phyloP scores from a whole-genome alignment of 2,113 vertebrate species.

The Oncorhynchus masou region DNA sequence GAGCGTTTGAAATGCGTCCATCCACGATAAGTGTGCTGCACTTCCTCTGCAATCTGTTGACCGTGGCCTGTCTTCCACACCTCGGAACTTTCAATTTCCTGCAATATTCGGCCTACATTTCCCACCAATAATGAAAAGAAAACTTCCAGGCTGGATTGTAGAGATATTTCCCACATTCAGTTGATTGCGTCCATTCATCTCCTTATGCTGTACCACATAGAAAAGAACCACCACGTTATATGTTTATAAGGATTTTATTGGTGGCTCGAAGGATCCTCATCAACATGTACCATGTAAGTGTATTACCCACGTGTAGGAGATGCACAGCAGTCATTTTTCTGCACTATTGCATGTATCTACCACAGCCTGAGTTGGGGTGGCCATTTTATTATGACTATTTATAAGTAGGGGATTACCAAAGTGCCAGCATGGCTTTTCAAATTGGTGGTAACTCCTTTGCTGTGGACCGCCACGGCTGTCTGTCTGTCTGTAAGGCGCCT shows the following conservation, averaged over 20 bases:
- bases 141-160: constrained; percentile 12
- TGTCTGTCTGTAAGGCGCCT: not conserved
- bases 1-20: constrained; percentile 39
- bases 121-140: constrained; percentile 31
- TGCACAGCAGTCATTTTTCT: not conserved
- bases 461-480: not conserved
- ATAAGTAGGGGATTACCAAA: constrained; percentile 8
- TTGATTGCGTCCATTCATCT: constrained; percentile 30
- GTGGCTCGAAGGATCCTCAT: not conserved
- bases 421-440: not conserved
- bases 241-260: not conserved
- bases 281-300: not conserved
- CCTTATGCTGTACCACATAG: not conserved
- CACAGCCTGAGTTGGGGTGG: not conserved
- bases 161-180: constrained; percentile 30
- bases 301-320: not conserved
- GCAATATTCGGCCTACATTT: constrained; percentile 31
- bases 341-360: not conserved
- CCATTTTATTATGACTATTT: not conserved
- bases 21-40: constrained; percentile 41
- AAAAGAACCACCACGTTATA: constrained; percentile 10
- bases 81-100: constrained; percentile 47
- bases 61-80: not conserved
- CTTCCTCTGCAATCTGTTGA: constrained; percentile 37
- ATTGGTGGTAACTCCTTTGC: not conserved